Percentiles rank a stretch among this genome's conserved stretches.
phyloP scores from a whole-genome alignment of 2,797 vertebrate species.

The Hyperoplus immaculatus region DNA sequence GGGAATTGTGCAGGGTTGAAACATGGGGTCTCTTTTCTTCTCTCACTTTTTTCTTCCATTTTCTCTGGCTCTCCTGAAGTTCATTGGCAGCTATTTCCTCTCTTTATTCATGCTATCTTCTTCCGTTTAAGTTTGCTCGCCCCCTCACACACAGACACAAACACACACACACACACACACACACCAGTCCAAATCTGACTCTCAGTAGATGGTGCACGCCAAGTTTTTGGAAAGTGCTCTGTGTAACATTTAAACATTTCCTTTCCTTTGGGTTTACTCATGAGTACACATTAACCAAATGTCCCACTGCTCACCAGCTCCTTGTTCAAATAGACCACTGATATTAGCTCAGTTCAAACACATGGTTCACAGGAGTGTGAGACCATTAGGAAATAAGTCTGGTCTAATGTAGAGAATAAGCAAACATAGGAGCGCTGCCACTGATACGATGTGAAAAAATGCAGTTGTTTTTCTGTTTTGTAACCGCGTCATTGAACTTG shows the following conservation, averaged over 20 bases:
- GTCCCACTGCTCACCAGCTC: conserved; percentile 32
- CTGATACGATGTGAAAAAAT: conserved; percentile 15
- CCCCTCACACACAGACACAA: too few relatives aligned
- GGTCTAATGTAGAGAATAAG: conserved; percentile 44
- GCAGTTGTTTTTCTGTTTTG: conserved; percentile 2
- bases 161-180: too few relatives aligned
- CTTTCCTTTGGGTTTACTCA: conserved; percentile 47
- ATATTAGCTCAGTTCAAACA: conserved; percentile 59
- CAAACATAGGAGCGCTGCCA: conserved; percentile 45
- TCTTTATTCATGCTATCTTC: conserved; percentile 47
- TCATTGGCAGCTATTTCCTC: conserved; percentile 45
- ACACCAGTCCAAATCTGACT: conserved; percentile 3
- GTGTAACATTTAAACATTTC: conserved; percentile 39
- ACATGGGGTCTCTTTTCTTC: conserved; percentile 70
- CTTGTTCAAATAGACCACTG: conserved; percentile 48
- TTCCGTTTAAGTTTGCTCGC: conserved; percentile 32
- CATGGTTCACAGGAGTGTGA: conserved; percentile 25
- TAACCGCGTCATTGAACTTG: not conserved
- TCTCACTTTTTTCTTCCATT: conserved; percentile 46
- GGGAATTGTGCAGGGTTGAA: conserved; percentile 65
- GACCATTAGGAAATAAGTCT: conserved; percentile 46
- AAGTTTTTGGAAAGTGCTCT: conserved; percentile 45
- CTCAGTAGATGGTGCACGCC: conserved; percentile 40
- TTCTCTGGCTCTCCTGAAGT: conserved; percentile 53
- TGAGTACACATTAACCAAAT: conserved; percentile 72